A percentile compares a stretch with the other conserved stretches of the same genome.
Evolutionary conservation across 2,797 vertebrate species (phyloP).

Genomic region (Triplophysa bombifrons): DNA sequence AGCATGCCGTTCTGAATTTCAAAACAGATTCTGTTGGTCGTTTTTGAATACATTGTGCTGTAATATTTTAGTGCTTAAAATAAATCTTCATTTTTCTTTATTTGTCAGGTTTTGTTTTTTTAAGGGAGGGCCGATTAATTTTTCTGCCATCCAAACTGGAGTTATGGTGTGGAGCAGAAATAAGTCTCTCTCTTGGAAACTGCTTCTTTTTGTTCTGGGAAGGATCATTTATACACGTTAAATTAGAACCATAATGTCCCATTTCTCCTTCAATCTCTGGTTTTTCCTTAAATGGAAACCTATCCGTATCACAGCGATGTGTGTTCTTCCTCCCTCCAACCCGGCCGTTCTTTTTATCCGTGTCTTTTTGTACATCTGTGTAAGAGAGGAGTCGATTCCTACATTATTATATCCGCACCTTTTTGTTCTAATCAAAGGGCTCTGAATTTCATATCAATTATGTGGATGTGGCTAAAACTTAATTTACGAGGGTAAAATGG

Average conservation of each 20-base stretch:
- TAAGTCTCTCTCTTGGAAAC: conserved; percentile 31
- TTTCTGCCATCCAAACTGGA: background rate
- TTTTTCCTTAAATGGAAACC: conserved; percentile 65
- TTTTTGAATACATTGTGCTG: conserved; percentile 68
- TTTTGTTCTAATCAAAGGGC: conserved; percentile 69
- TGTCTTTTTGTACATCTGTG: conserved; percentile 32
- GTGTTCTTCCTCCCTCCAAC: conserved; percentile 45
- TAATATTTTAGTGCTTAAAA: conserved; percentile 58
- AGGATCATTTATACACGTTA: conserved; percentile 65
- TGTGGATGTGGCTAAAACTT: conserved; percentile 65
- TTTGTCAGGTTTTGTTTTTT: conserved; percentile 23
- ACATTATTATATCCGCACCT: conserved; percentile 45
- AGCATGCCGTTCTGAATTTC: conserved; percentile 67
- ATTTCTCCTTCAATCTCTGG: conserved; percentile 50
- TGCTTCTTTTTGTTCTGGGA: conserved; percentile 43
- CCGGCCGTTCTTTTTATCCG: conserved; percentile 35
- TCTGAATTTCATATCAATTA: conserved; percentile 74
- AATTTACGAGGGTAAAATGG: conserved; percentile 69
- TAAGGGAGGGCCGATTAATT: conserved; percentile 39
- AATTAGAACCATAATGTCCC: conserved; percentile 64
- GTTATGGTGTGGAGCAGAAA: conserved; percentile 20
- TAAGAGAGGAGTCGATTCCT: conserved; percentile 27
- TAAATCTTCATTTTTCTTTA: conserved; percentile 42
- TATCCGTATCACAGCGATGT: conserved; percentile 62
- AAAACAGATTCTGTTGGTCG: conserved; percentile 65